A percentile compares a stretch with the other conserved stretches of the same genome.
Conservation (phyloP, 2,113 vertebrate genomes). For the Psittacula cyanocephala region DNA sequence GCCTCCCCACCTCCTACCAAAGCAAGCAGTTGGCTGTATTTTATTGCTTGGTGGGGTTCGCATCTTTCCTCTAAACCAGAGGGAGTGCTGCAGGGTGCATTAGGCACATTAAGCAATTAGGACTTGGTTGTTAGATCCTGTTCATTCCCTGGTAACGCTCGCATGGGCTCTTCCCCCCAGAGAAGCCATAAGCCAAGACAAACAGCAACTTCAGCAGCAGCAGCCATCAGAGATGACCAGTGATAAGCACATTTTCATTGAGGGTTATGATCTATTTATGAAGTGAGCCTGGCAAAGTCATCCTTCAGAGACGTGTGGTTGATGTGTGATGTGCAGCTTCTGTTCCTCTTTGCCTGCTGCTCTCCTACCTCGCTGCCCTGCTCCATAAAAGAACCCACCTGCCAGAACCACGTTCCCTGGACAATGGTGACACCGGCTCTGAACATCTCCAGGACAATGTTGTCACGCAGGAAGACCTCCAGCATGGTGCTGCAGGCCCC, state of each 20-base stretch:
- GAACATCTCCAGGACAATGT: constrained; percentile 85
- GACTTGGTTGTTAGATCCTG: neutral
- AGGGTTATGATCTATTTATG: neutral
- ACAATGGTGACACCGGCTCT: constrained; percentile 80
- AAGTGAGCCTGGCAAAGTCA: neutral
- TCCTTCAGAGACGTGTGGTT: neutral
- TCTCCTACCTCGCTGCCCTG: neutral
- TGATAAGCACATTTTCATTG: neutral
- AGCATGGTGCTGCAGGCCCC: constrained; percentile 72
- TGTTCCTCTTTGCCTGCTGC: neutral
- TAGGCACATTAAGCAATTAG: constrained; percentile 21
- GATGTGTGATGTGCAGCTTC: accelerated
- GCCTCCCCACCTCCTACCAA: neutral
- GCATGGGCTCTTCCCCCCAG: neutral
- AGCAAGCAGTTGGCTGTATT: neutral
- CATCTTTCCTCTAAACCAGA: neutral
- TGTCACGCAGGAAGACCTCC: constrained; percentile 83
- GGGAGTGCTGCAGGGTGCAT: neutral
- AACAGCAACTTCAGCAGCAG: neutral
- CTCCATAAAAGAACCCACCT: constrained; percentile 73
- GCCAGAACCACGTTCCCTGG: constrained; percentile 97
- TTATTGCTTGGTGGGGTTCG: neutral
- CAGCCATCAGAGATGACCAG: neutral
- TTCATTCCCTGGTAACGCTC: neutral
- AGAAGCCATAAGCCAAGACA: neutral